These are phyloP conservation scores for Bibio marci DNA, from an alignment of 2,888 invertebrate genomes.

Conservation along the genomic window DNA sequence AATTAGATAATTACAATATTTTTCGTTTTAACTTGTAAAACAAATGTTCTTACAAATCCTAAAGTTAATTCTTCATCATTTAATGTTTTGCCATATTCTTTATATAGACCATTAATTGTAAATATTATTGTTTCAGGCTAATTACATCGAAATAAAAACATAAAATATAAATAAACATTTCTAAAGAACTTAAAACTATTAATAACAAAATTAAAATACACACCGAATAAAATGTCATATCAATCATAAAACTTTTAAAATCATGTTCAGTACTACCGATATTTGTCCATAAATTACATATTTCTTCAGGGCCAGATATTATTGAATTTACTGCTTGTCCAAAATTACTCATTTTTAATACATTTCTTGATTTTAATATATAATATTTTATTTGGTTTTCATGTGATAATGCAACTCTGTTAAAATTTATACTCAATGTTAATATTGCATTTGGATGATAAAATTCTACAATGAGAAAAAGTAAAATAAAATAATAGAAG, in stretches of 20 bases:
- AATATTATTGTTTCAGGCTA: slow-evolving; percentile 3
- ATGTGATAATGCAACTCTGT: too few species aligned
- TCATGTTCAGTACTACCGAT: slow-evolving; percentile 10
- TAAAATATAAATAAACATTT: too few species aligned
- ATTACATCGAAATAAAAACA: too few species aligned
- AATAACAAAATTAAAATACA: too few species aligned
- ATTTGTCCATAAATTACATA: slow-evolving; percentile 5
- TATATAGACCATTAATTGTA: slow-evolving; percentile 6
- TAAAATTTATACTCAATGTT: too few species aligned
- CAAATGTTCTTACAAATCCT: slow-evolving; percentile 10
- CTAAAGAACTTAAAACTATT: too few species aligned
- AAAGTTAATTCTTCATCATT: slow-evolving; percentile 8
- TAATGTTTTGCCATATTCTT: slow-evolving; percentile 4
- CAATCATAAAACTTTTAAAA: slow-evolving; percentile 9
- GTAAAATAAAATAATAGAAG: slow-evolving; percentile 6
- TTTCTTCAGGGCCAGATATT: slow-evolving; percentile 5
- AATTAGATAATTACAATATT: slow-evolving; percentile 5
- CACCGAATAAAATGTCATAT: slow-evolving; percentile 6
- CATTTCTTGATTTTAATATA: too few species aligned
- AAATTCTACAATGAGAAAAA: slow-evolving; percentile 6
- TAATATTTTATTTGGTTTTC: too few species aligned
- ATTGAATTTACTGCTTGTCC: too few species aligned
- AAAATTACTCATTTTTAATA: too few species aligned
- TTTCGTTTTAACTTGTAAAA: slow-evolving; percentile 5
- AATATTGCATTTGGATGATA: too few species aligned